Evolutionary conservation across 37 sponge, comb jelly and placozoan species (phyloP).

Genomic region (Aphrocallistes beatrix): DNA sequence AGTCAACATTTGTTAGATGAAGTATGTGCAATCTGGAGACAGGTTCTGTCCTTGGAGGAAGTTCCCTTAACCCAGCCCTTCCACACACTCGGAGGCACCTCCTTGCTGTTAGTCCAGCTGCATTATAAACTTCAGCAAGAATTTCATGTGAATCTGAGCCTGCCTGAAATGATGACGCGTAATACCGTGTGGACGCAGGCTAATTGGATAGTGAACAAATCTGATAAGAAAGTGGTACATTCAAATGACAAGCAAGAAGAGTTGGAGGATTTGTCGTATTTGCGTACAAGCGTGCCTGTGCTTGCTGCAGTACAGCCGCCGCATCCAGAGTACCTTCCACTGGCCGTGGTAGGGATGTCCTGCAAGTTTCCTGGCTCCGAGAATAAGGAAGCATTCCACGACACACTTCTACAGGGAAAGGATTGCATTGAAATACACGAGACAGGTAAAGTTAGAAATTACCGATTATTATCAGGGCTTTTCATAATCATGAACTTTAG

Average conservation of each 20-base stretch:
- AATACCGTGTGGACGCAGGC: neutral
- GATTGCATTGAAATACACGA: neutral
- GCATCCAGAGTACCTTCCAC: neutral
- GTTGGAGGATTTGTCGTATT: neutral
- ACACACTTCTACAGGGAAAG: neutral
- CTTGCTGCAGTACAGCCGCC: neutral
- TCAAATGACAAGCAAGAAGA: too few species aligned
- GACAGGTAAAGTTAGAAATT: too few species aligned
- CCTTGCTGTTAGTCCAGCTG: neutral
- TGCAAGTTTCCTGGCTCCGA: neutral
- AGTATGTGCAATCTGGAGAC: neutral
- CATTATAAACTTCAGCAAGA: slow-evolving; percentile 1
- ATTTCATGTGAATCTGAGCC: neutral
- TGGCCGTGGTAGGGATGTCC: neutral
- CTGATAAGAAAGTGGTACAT: neutral
- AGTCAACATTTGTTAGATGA: neutral
- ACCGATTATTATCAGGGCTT: too few species aligned
- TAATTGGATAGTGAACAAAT: neutral
- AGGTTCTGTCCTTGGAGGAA: neutral
- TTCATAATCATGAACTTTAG: too few species aligned
- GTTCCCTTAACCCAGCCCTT: neutral
- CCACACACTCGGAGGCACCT: neutral
- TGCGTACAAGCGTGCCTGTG: neutral
- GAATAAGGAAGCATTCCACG: neutral
- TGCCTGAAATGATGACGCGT: neutral